Base-by-base conservation (phyloP, 2,113 vertebrate genomes). In the Mobula hypostoma region DNA sequence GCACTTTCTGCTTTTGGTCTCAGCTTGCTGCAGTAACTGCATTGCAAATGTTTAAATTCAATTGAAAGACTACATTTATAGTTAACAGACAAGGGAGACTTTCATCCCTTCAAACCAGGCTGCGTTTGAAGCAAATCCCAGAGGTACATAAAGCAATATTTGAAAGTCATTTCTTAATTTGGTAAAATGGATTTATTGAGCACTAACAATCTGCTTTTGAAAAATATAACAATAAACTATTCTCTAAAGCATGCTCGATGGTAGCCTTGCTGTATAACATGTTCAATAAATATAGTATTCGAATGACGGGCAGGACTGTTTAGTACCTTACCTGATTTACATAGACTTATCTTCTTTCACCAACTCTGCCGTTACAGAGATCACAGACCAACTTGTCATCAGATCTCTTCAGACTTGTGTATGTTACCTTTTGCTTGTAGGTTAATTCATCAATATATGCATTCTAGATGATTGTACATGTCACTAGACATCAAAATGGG, bases 341-440 rank as follows among this genome's bases (percentile, higher is more conserved):
- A 21, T 72, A 72, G 14, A 72, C 7, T 72, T 5, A 17, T 72
- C 97, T 97, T 95, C 96, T 97, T 95, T 96, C 97, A 0, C 97
- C 98, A 92, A 95, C 96, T 32, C 97, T 96, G 77, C 98, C 98
- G 19, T 96, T 96, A 95, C 98, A 99, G 94, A 99, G 97, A 95
- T 98, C 98, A 95, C 98, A 98, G 1, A 96, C 96, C 94, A 97
- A 66, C 29, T 95, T 96, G 74, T 96, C 96, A 66, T 96, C 95
- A 87, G 97, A 96, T 14, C 95, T 95, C 94, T 95, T 95, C 95
- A 97, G 95, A 15, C 29, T 32, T 88, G 61, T 66, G 32, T 90
- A 66, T 6, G 66, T 90, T 90, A 74, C 72, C 21, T 74, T 21
- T 66, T 24, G 17, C 72, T 74, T 74, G 21, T 24, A 66, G 61